Conservation (phyloP, 2,888 invertebrate species). For the Amblyjoppa fuscipennis region DNA sequence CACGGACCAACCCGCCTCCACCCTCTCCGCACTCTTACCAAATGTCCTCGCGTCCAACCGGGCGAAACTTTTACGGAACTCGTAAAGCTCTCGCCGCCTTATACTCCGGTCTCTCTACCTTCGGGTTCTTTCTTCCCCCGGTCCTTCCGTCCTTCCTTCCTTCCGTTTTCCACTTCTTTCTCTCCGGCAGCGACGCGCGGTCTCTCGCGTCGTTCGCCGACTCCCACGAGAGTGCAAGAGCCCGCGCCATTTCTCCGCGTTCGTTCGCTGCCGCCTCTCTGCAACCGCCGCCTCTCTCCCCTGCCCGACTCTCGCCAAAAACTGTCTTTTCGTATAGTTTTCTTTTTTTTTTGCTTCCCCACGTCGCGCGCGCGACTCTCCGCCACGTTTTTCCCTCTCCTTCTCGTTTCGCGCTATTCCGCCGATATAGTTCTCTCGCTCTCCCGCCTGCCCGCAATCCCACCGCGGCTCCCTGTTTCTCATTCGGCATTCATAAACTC, state of each 20-base stretch:
- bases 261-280: conserved; percentile 36
- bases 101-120: conserved; percentile 33
- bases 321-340: conserved; percentile 39
- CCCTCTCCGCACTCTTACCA: conserved; percentile 48
- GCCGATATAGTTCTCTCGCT: conserved; percentile 56
- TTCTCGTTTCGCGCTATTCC: conserved; percentile 42
- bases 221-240: conserved; percentile 47
- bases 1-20: conserved; percentile 23
- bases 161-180: conserved; percentile 31
- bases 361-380: conserved; percentile 21
- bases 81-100: conserved; percentile 63
- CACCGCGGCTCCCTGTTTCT: conserved; percentile 53
- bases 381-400: conserved; percentile 12
- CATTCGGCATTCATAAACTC: conserved; percentile 67
- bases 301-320: conserved; percentile 42
- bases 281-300: conserved; percentile 28
- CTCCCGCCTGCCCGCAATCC: conserved; percentile 45
- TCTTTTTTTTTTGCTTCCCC: neutral
- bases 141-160: conserved; percentile 44
- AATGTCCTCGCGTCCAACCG: conserved; percentile 58
- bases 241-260: conserved; percentile 33
- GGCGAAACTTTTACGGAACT: conserved; percentile 68
- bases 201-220: conserved; percentile 27
- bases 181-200: neutral
- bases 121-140: conserved; percentile 42